Conservation (phyloP, 2,888 invertebrate species). For the Strigamia maritima region DNA sequence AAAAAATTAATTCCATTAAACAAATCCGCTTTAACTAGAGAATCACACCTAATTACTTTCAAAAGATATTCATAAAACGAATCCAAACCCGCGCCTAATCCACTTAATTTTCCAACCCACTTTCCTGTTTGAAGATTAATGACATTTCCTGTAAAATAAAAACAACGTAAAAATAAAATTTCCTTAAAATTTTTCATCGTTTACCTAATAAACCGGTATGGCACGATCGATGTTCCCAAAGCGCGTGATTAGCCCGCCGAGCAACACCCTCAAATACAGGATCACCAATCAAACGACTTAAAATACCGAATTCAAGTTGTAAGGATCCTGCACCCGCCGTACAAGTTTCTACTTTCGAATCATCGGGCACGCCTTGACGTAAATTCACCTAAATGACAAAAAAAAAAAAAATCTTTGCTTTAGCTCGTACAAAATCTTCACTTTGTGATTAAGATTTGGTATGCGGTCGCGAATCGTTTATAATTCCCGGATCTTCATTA, state of each 20-base stretch:
- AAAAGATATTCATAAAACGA: slow-evolving; percentile 64
- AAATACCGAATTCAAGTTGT: slow-evolving; percentile 61
- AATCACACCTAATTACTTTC: slow-evolving; percentile 54
- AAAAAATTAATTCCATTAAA: neutral
- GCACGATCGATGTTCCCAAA: slow-evolving; percentile 59
- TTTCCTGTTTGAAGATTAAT: slow-evolving; percentile 63
- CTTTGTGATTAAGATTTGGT: too few relatives aligned
- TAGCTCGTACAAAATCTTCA: too few relatives aligned
- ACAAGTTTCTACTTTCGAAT: slow-evolving; percentile 60
- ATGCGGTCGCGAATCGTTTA: too few relatives aligned
- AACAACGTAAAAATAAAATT: slow-evolving; percentile 15
- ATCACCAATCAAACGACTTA: slow-evolving; percentile 60
- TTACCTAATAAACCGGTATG: slow-evolving; percentile 61
- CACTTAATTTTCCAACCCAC: slow-evolving; percentile 61
- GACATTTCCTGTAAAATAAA: slow-evolving; percentile 56
- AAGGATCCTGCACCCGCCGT: slow-evolving; percentile 64
- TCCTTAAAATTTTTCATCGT: neutral
- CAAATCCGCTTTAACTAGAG: neutral
- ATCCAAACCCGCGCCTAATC: slow-evolving; percentile 62
- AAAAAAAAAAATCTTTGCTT: neutral
- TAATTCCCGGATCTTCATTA: too few relatives aligned
- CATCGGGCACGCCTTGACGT: slow-evolving; percentile 55
- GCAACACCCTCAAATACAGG: slow-evolving; percentile 61
- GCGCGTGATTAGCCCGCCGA: slow-evolving; percentile 56
- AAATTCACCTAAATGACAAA: slow-evolving; percentile 58